These are phyloP conservation scores for Emys orbicularis DNA, from an alignment of 2,797 vertebrate genomes.

Conservation along the genomic window DNA sequence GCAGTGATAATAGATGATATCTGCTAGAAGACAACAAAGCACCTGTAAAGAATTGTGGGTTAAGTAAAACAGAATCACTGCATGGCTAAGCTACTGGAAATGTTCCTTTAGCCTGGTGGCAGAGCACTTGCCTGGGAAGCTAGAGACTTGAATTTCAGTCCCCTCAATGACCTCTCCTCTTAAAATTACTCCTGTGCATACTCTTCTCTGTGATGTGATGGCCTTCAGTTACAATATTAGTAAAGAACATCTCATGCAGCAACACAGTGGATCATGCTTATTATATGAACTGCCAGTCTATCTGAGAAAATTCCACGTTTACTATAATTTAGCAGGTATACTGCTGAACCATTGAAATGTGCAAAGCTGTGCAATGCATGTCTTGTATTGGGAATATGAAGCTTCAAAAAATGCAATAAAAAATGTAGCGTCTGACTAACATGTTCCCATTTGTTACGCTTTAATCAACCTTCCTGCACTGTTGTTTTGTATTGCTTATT, in stretches of 20 bases:
- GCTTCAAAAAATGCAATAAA: constrained; percentile 12
- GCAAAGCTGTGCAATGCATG: not conserved
- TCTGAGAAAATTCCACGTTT: constrained; percentile 23
- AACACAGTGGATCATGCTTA: constrained; percentile 30
- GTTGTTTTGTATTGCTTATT: constrained; percentile 37
- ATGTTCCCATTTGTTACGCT: constrained; percentile 19
- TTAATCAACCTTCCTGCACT: not conserved
- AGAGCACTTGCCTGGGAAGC: constrained; percentile 44
- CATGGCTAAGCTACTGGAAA: constrained; percentile 38
- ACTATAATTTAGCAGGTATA: constrained; percentile 3
- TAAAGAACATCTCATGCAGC: not conserved
- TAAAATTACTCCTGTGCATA: not conserved
- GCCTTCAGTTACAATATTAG: constrained; percentile 39
- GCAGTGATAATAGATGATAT: constrained; percentile 68
- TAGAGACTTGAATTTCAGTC: constrained; percentile 20
- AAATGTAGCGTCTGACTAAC: constrained; percentile 4
- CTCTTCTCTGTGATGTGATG: constrained; percentile 39
- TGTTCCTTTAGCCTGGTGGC: constrained; percentile 53
- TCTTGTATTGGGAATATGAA: not conserved
- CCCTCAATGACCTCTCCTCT: not conserved
- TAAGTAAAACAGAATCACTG: constrained; percentile 40
- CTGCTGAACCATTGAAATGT: constrained; percentile 32
- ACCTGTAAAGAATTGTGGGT: constrained; percentile 35
- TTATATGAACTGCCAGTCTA: constrained; percentile 65
- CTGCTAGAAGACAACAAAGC: constrained; percentile 68